Base-by-base conservation (phyloP, 2,797 vertebrate genomes). In the Scyliorhinus canicula region DNA sequence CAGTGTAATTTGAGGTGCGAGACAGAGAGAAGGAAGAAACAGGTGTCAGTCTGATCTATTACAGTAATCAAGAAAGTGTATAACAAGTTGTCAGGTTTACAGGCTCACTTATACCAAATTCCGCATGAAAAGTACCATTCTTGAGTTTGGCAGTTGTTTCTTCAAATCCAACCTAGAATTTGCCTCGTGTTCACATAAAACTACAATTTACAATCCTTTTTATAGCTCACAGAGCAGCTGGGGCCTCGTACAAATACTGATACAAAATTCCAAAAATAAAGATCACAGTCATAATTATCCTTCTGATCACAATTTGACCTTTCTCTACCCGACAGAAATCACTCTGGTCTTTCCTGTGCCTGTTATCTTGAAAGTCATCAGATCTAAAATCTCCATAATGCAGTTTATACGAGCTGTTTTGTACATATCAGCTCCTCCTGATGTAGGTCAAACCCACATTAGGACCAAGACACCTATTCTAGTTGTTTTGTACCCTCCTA, bases 11-110 rank as follows among this genome's bases (percentile, higher is more conserved):
- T 7, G 40, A 65, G 3, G 88, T 91, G 88, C 65, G 88, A 91
- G 88, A 91, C 88, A 65, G 88, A 40, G 88, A 40, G 88, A 55
- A 91, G 65, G 86, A 91, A 47, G 57, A 63, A 91, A 91, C 57
- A 91, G 57, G 88, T 91, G 88, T 65, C 40, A 40, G 88, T 65
- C 60, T 91, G 88, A 91, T 91, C 88, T 91, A 65, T 24, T 65
- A 21, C 57, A 3, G 40, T 91, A 65, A 65, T 91, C 60, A 65
- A 1, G 88, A 65, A 91, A 91, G 88, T 91, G 40, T 91, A 65
- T 91, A 63, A n/a, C 88, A 91, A 65, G 88, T 12, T 65, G 57
- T 63, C 60, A 91, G 40, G 24, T 91, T 44, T 44, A 91, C 26
- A 91, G 57, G 60, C 60, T 65, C n/a, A 65, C 40, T 91, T 44